These are phyloP conservation scores for Muscina levida DNA, from an alignment of 2,888 invertebrate genomes.

Conservation along the genomic window DNA sequence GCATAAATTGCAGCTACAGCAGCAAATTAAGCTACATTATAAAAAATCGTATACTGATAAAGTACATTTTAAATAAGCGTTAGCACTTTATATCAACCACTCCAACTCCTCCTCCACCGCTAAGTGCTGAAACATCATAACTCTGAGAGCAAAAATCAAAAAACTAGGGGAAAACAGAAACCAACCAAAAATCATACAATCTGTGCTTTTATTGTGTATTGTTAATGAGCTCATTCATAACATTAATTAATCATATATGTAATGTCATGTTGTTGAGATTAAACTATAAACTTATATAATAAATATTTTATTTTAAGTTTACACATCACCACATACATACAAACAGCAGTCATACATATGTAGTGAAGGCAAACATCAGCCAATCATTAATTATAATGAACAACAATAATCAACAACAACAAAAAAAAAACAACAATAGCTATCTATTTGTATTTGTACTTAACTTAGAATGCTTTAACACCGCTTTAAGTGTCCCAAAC, in stretches of 20 bases:
- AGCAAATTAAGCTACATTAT: background rate
- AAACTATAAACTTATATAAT: too few relatives aligned
- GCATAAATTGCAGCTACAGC: background rate
- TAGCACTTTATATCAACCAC: too few relatives aligned
- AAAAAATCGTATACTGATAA: background rate
- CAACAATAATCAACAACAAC: background rate
- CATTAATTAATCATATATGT: conserved; percentile 24
- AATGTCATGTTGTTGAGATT: conserved; percentile 3
- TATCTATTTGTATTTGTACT: conserved; percentile 10
- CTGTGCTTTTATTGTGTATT: conserved; percentile 35
- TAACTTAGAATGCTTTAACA: conserved; percentile 42
- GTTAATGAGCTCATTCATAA: too few relatives aligned
- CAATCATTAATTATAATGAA: too few relatives aligned
- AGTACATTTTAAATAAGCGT: background rate
- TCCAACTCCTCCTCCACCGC: too few relatives aligned
- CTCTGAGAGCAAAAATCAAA: background rate
- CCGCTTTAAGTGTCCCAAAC: conserved; percentile 55
- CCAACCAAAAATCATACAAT: conserved; percentile 22
- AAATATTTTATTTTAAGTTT: background rate
- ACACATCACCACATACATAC: too few relatives aligned
- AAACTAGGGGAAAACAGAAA: background rate
- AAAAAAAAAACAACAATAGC: background rate
- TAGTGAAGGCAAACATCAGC: too few relatives aligned
- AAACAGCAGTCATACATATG: too few relatives aligned
- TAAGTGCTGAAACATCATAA: background rate